A percentile compares a stretch with the other conserved stretches of the same genome.
These are phyloP conservation scores for Argynnis bischoffii DNA, from an alignment of 2,888 invertebrate genomes.

Conservation along the genomic window DNA sequence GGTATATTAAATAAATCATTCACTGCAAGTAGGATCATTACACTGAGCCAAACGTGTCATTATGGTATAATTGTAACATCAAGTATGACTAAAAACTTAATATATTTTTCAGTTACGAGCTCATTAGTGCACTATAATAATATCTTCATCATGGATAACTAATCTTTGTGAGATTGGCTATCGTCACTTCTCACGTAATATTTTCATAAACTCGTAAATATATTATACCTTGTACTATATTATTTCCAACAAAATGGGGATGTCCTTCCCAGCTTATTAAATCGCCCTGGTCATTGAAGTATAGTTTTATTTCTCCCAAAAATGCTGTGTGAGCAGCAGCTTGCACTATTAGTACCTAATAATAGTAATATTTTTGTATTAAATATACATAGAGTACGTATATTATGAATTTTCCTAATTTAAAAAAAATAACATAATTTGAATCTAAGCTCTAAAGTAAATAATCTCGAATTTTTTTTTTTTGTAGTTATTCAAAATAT, in stretches of 20 bases:
- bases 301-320: constrained; percentile 89
- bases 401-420: not conserved
- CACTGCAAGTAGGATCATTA: no score
- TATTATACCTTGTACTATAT: constrained; percentile 84
- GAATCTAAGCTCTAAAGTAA: no score
- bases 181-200: not conserved
- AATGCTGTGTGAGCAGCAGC: constrained; percentile 88
- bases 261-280: constrained; percentile 86
- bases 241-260: constrained; percentile 85
- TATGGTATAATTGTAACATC: no score
- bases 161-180: not conserved
- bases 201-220: not conserved
- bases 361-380: constrained; percentile 7
- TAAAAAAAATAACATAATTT: no score
- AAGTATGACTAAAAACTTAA: no score
- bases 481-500: not conserved
- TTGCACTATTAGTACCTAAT: constrained; percentile 86
- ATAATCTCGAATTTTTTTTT: not conserved
- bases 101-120: no score
- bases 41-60: no score
- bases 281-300: constrained; percentile 87
- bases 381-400: no score
- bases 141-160: not conserved
- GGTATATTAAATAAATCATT: no score
- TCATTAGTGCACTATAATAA: no score